phyloP scores from a whole-genome alignment of 1,140 invertebrate species.

The Cephus cinctus region DNA sequence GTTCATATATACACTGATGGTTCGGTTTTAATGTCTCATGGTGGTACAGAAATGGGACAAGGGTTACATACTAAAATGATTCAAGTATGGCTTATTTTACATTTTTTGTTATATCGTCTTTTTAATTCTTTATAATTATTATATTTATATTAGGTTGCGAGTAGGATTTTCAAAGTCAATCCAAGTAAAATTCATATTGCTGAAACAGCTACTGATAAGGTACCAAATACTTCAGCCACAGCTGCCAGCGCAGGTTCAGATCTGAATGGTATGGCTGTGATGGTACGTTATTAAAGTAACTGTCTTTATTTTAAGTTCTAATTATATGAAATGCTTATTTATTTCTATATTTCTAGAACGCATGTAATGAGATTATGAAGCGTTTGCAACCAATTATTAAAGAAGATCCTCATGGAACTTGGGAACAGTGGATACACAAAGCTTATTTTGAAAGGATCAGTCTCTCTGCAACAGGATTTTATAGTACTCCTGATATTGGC shows the following conservation, averaged over 20 bases:
- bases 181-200: conserved; percentile 79
- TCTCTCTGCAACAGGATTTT: conserved; percentile 85
- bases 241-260: conserved; percentile 91
- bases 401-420: conserved; percentile 75
- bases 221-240: conserved; percentile 91
- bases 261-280: conserved; percentile 92
- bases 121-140: not conserved
- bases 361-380: conserved; percentile 76
- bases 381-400: conserved; percentile 76
- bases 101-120: conserved; percentile 5
- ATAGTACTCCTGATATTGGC: conserved; percentile 76
- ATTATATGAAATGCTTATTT: no score
- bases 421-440: conserved; percentile 81
- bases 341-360: no score
- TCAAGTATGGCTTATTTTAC: conserved; percentile 59
- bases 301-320: conserved; percentile 7
- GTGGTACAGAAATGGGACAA: conserved; percentile 95
- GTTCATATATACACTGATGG: conserved; percentile 91
- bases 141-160: conserved; percentile 60
- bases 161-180: conserved; percentile 71
- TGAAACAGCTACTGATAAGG: conserved; percentile 90
- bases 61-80: conserved; percentile 95
- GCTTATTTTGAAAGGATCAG: conserved; percentile 82
- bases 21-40: conserved; percentile 87
- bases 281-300: conserved; percentile 57